Percentiles rank a stretch among this genome's conserved stretches.
Evolutionary conservation across 2,888 invertebrate genomes (phyloP).

Genomic region (Sminthurides aquaticus): DNA sequence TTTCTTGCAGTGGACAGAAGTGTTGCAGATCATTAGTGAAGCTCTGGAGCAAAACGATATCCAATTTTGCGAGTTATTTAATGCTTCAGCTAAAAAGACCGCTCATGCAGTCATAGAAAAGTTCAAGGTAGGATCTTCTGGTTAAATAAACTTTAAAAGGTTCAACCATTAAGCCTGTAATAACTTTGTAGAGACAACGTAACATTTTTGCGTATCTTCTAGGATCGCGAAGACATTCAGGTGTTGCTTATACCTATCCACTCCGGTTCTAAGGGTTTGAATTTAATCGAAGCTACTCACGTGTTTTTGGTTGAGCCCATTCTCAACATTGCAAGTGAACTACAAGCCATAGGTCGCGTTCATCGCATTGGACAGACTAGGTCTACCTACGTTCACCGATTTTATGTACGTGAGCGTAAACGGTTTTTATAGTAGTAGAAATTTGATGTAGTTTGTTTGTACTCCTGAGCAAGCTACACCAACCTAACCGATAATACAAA

Average conservation of each 20-base stretch:
- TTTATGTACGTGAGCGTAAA: conserved; percentile 52
- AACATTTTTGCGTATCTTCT: conserved; percentile 9
- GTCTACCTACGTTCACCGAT: conserved; percentile 63
- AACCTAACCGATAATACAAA: neutral
- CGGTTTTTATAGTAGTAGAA: neutral
- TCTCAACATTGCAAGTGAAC: conserved; percentile 63
- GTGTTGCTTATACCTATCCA: conserved; percentile 61
- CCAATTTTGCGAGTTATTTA: conserved; percentile 46
- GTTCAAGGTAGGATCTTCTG: conserved; percentile 51
- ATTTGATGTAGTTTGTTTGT: neutral
- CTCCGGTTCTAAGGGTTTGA: conserved; percentile 68
- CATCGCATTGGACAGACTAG: conserved; percentile 71
- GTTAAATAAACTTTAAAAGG: no score
- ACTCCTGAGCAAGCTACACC: neutral
- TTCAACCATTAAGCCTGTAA: no score
- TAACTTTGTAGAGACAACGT: no score
- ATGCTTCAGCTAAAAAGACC: conserved; percentile 46
- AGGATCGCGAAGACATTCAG: conserved; percentile 44
- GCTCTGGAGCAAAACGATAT: conserved; percentile 55
- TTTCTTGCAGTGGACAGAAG: conserved; percentile 48
- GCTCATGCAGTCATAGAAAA: conserved; percentile 49
- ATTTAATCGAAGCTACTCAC: conserved; percentile 70
- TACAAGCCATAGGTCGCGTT: conserved; percentile 69
- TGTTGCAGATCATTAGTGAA: conserved; percentile 50
- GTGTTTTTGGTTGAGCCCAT: conserved; percentile 68